Evolutionary conservation across 2,797 vertebrate genomes (phyloP).

Genomic region (Graptemys geographica): DNA sequence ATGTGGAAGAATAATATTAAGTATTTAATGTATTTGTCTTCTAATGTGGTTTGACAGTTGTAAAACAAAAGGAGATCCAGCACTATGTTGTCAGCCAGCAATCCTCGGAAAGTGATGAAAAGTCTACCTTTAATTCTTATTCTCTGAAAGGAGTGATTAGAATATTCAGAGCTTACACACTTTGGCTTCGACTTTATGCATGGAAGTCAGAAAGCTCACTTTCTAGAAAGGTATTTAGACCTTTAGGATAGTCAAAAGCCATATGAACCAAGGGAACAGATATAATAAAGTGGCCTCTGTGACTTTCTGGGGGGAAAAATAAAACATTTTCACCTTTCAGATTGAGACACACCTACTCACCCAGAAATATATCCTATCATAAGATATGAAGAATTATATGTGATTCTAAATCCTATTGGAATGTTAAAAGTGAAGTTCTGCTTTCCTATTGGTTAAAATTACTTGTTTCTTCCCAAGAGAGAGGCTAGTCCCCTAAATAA

Average conservation of each 20-base stretch:
- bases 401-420: background rate
- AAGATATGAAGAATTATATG: background rate
- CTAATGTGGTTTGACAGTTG: constrained; percentile 59
- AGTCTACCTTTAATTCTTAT: background rate
- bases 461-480: background rate
- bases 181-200: background rate
- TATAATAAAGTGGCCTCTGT: background rate
- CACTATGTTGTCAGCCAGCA: constrained; percentile 13
- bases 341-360: too few species aligned
- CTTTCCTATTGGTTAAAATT: background rate
- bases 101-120: background rate
- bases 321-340: background rate
- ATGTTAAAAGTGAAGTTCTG: background rate
- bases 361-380: background rate
- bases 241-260: background rate
- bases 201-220: background rate
- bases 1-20: constrained; percentile 63
- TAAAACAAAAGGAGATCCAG: constrained; percentile 53
- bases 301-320: background rate
- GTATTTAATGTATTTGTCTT: constrained; percentile 28
- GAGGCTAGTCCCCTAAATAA: background rate
- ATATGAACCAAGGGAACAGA: background rate
- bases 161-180: background rate
- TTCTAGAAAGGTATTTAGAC: background rate
- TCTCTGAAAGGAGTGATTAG: background rate